Conservation (phyloP, 2,888 invertebrate species). For the Pseudoips prasinana region DNA sequence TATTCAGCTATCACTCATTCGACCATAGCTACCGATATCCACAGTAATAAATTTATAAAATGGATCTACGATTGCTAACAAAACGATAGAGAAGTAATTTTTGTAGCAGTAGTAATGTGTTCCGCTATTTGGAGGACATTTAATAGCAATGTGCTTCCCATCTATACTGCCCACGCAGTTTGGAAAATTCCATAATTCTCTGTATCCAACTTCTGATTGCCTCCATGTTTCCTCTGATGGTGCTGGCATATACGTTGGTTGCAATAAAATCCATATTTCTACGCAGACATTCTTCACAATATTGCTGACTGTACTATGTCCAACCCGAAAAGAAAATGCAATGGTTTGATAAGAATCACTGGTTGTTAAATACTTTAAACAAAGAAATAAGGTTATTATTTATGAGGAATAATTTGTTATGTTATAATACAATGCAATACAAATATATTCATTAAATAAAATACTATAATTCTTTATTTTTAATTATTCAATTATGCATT, state of each 20-base stretch:
- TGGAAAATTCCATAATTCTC: conserved; percentile 16
- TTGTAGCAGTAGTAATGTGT: conserved; percentile 9
- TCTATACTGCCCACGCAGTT: conserved; percentile 20
- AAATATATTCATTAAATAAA: conserved; percentile 2
- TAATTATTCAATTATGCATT: neutral
- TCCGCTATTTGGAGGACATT: conserved; percentile 9
- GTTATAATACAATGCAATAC: conserved; percentile 1
- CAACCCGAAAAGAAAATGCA: conserved; percentile 8
- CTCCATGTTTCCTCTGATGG: conserved; percentile 11
- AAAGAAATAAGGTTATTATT: conserved; percentile 1
- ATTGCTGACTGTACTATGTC: conserved; percentile 7
- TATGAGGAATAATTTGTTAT: conserved; percentile 2
- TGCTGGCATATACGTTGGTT: conserved; percentile 9
- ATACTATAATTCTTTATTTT: conserved; percentile 4
- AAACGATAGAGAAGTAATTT: conserved; percentile 1
- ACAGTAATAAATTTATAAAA: conserved; percentile 3
- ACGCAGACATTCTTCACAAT: conserved; percentile 10
- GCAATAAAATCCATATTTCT: conserved; percentile 15
- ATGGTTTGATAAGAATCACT: conserved; percentile 8
- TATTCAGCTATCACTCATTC: conserved; percentile 1
- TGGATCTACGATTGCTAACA: conserved; percentile 3
- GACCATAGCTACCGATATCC: conserved; percentile 4
- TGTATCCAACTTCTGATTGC: conserved; percentile 10
- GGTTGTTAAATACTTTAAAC: conserved; percentile 11
- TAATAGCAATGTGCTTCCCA: conserved; percentile 20